Percentiles rank a stretch among this genome's conserved stretches.
These are phyloP conservation scores for Rissa tridactyla DNA, from an alignment of 2,113 vertebrate genomes.

Conservation along the genomic window DNA sequence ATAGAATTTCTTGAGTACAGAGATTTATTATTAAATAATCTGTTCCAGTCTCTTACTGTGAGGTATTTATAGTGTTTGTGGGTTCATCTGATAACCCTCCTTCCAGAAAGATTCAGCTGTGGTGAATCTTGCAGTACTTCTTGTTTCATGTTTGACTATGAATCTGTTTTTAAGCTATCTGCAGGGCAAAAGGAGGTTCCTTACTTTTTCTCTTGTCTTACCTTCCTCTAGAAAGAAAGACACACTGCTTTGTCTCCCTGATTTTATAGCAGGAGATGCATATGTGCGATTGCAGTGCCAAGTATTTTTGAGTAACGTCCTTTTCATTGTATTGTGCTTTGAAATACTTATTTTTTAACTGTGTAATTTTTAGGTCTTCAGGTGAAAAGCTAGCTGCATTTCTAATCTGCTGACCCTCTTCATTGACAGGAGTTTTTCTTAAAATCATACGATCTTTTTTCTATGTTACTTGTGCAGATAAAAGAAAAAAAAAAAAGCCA, in stretches of 20 bases:
- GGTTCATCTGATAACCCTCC: not conserved
- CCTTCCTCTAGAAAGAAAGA: not conserved
- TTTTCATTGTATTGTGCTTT: not conserved
- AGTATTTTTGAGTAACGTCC: not conserved
- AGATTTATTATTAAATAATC: not conserved
- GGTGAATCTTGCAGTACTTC: not conserved
- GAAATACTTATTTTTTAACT: not conserved
- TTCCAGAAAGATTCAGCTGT: not conserved
- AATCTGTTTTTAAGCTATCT: not conserved
- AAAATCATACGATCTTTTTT: fast-evolving
- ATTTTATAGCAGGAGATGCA: not conserved
- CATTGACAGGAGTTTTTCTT: not conserved
- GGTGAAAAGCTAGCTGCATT: not conserved
- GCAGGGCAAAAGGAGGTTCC: not conserved
- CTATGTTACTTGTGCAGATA: not conserved
- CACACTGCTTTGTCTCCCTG: not conserved
- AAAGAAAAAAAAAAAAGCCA: not conserved
- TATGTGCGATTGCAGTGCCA: not conserved
- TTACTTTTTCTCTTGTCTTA: not conserved
- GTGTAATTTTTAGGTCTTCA: not conserved
- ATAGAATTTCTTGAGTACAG: not conserved
- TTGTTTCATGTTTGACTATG: not conserved
- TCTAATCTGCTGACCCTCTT: not conserved
- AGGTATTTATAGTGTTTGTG: not conserved
- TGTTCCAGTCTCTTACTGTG: not conserved